Base-by-base conservation (phyloP, 2,797 vertebrate species). In the Danio jaintianensis region DNA sequence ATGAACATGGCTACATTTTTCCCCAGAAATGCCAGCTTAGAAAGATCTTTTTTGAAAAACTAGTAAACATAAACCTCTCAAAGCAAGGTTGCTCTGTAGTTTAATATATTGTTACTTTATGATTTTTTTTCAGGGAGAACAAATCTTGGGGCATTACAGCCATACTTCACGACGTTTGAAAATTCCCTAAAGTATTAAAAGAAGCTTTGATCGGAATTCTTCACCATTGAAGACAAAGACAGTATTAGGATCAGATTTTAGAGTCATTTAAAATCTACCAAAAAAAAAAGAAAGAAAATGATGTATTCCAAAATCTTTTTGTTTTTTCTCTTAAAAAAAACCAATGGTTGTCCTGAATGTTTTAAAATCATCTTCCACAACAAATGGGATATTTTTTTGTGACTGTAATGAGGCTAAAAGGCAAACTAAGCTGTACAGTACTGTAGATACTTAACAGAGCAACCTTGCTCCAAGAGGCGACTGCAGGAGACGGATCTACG, bases 71-170 rank as follows among this genome's bases (percentile, higher is more conserved):
- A 98, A 96, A 97, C 95, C 96, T 95, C 93, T 85, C 96, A 96
- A 97, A 96, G 93, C 95, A 96, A 96, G 95, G 96, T 97, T 98
- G 96, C 96, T 98, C 96, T 99, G 98, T 98, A 99, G 98, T 99
- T 95, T 99, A 99, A 99, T 99, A 97, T 97, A 98, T 98, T 99
- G 95, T 99, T 98, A 98, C 98, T 95, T 93, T 99, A 99, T 99
- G 95, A 94, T 99, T 98, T 99, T 96, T 62, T 99, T 99, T 97
- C 98, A 99, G 98, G 98, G 98, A 98, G 98, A 99, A 99, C 98
- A 99, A 98, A 98, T 99, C 97, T 98, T 99, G 98, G 98, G 97
- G 97, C 97, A 98, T 99, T 98, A 98, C 98, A 99, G 97, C 98
- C 96, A 99, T 96, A 98, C 97, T 97, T 98, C 98, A 97, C 97